Conservation (phyloP, 1,140 invertebrate genomes). For the Drosophila sturtevanti region DNA sequence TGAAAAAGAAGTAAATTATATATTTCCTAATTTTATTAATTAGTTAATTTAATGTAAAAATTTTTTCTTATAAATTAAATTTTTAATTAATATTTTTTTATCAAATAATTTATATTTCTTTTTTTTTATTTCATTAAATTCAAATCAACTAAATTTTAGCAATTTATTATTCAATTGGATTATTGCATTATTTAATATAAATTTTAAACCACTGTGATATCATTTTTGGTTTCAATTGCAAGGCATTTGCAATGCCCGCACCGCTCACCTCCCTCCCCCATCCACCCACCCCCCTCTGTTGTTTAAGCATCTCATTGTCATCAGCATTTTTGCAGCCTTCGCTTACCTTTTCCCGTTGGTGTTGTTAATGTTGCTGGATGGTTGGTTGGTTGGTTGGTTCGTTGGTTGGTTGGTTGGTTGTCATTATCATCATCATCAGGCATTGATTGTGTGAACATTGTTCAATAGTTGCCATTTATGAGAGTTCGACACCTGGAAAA, state of each 20-base stretch:
- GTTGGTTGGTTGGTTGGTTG: slow-evolving; percentile 14
- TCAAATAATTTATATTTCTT: too few species aligned
- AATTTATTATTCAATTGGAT: not conserved
- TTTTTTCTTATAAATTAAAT: too few species aligned
- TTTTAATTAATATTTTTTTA: too few species aligned
- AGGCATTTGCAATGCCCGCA: slow-evolving; percentile 2
- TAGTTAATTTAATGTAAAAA: too few species aligned
- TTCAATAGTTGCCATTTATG: slow-evolving; percentile 57
- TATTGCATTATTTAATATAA: not conserved
- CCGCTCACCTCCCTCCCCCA: too few species aligned
- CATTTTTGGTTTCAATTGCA: slow-evolving; percentile 4
- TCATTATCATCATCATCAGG: slow-evolving; percentile 38
- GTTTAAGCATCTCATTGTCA: too few species aligned
- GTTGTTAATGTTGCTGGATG: slow-evolving; percentile 33
- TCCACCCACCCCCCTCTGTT: too few species aligned
- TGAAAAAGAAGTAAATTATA: too few species aligned
- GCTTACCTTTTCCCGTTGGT: not conserved
- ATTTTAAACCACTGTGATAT: slow-evolving; percentile 2
- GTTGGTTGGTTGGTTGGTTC: slow-evolving; percentile 13
- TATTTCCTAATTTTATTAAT: too few species aligned
- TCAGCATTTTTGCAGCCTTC: not conserved
- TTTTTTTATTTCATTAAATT: too few species aligned
- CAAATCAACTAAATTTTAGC: too few species aligned
- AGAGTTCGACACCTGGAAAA: slow-evolving; percentile 7
- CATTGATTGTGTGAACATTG: slow-evolving; percentile 54